Conservation (phyloP, 2,888 invertebrate genomes). For the Thera obeliscata region DNA sequence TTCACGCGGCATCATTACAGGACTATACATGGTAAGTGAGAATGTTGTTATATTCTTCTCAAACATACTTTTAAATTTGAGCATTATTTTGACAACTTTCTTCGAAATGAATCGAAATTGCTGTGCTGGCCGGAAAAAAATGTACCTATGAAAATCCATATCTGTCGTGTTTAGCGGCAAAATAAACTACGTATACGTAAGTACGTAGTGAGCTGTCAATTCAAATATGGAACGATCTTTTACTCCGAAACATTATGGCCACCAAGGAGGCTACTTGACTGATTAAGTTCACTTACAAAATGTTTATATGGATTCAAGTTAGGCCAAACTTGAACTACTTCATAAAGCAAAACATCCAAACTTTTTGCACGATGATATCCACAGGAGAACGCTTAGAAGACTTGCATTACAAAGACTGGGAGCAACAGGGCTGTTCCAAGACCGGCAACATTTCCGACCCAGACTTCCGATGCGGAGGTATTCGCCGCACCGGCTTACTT, state of each 20-base stretch:
- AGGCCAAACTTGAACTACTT: not conserved
- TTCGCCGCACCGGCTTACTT: constrained; percentile 54
- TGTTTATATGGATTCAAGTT: not conserved
- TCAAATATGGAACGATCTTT: no score
- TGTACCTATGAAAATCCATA: no score
- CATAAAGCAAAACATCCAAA: not conserved
- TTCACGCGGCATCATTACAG: constrained; percentile 56
- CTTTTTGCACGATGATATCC: not conserved
- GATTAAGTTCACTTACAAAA: not conserved
- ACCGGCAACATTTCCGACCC: constrained; percentile 21
- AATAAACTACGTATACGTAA: no score
- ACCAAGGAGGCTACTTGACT: no score
- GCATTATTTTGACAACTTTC: no score
- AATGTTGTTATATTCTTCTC: not conserved
- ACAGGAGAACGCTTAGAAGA: constrained; percentile 50
- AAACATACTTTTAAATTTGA: no score
- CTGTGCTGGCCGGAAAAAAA: no score
- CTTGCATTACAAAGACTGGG: constrained; percentile 52
- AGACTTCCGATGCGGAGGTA: constrained; percentile 54
- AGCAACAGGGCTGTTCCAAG: constrained; percentile 45
- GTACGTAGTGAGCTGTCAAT: no score
- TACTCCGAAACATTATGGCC: no score
- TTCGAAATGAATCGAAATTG: no score
- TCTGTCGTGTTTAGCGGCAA: no score
- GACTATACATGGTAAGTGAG: constrained; percentile 55